These are phyloP conservation scores for Pseudorectes ferrugineus DNA, from an alignment of 2,113 vertebrate genomes.

Conservation along the genomic window DNA sequence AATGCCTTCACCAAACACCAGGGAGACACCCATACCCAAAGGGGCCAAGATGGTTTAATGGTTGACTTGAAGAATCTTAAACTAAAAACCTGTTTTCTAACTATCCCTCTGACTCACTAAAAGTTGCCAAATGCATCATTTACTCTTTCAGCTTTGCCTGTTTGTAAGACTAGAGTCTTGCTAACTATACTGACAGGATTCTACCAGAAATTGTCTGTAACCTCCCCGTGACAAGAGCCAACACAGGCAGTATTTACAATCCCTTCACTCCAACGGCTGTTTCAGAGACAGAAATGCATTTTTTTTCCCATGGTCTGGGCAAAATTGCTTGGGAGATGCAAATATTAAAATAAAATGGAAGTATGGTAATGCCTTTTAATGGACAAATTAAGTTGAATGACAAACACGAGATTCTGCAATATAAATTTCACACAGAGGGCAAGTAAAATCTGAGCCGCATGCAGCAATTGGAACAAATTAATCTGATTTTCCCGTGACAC, in stretches of 20 bases:
- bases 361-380: background rate
- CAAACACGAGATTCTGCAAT: background rate
- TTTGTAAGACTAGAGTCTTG: background rate
- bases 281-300: background rate
- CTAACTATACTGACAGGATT: background rate
- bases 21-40: background rate
- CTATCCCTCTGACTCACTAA: background rate
- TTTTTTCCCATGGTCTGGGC: background rate
- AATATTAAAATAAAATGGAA: background rate
- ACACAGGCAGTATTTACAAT: background rate
- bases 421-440: background rate
- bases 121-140: background rate
- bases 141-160: background rate
- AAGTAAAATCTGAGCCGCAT: background rate
- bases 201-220: background rate
- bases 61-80: background rate
- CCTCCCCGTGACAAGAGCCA: accelerated
- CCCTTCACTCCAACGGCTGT: background rate
- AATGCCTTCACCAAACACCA: background rate
- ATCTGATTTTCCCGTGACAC: background rate
- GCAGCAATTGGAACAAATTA: background rate
- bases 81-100: background rate
- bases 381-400: background rate
- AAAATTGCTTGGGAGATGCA: background rate
- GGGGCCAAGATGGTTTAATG: background rate